Evolutionary conservation across 1,140 invertebrate species (phyloP).

Genomic region (Carposina sasakii): DNA sequence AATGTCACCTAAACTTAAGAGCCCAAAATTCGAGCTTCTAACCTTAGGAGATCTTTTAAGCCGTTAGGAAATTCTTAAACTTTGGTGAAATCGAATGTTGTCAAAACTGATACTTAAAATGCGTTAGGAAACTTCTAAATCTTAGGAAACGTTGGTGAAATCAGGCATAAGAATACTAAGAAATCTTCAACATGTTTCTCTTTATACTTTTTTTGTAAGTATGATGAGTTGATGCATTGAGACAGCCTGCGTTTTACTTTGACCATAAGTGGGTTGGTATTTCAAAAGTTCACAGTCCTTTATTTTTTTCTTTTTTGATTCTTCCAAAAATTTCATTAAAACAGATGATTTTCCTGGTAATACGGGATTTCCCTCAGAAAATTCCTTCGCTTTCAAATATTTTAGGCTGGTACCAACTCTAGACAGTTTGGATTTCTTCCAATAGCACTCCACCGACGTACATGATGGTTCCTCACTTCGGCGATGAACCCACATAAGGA

Average conservation of each 20-base stretch:
- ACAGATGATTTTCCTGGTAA: neutral
- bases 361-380: neutral
- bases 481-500: slow-evolving; percentile 49
- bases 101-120: too few species aligned
- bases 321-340: slow-evolving; percentile 12
- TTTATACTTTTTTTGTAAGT: slow-evolving; percentile 2
- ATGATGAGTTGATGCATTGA: slow-evolving; percentile 13
- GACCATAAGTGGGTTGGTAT: neutral
- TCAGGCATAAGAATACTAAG: too few species aligned
- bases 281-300: slow-evolving; percentile 12
- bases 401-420: slow-evolving; percentile 16
- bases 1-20: too few species aligned
- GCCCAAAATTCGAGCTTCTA: too few species aligned
- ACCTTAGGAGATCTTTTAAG: too few species aligned
- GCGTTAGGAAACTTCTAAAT: too few species aligned
- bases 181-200: slow-evolving; percentile 4
- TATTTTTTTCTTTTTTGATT: slow-evolving; percentile 19
- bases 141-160: too few species aligned
- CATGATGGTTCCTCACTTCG: slow-evolving; percentile 42
- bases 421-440: slow-evolving; percentile 15
- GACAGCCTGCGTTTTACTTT: neutral
- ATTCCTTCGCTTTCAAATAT: slow-evolving; percentile 14
- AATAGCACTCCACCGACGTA: slow-evolving; percentile 43
- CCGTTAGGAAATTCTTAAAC: too few species aligned
- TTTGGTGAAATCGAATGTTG: too few species aligned